These are phyloP conservation scores for Mohoua ochrocephala DNA, from an alignment of 2,113 vertebrate species.

Conservation along the genomic window DNA sequence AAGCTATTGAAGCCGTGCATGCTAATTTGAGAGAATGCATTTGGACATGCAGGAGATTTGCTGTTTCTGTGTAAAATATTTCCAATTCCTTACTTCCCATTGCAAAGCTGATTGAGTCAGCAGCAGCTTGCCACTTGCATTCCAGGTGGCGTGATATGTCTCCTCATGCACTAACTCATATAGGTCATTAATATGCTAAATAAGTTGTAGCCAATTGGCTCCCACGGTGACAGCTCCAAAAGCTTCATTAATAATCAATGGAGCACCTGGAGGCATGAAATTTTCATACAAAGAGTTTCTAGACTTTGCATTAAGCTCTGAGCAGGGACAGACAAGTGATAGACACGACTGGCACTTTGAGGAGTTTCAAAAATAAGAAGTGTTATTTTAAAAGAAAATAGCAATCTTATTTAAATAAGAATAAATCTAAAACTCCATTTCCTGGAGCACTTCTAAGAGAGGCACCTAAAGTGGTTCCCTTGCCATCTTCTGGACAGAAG, in stretches of 20 bases:
- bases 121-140: slow-evolving; percentile 48
- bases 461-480: not conserved
- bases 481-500: not conserved
- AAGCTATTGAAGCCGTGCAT: slow-evolving; percentile 2
- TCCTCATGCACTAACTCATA: slow-evolving; percentile 65
- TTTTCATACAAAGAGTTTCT: slow-evolving; percentile 70
- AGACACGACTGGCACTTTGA: slow-evolving; percentile 49
- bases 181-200: slow-evolving; percentile 78
- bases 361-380: slow-evolving; percentile 35
- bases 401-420: slow-evolving; percentile 33
- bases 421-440: not conserved
- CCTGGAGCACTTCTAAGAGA: not conserved
- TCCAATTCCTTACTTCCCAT: slow-evolving; percentile 34
- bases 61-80: slow-evolving; percentile 26
- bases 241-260: slow-evolving; percentile 78
- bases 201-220: slow-evolving; percentile 70
- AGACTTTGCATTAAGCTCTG: slow-evolving; percentile 56
- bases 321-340: slow-evolving; percentile 47
- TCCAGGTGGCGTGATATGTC: slow-evolving; percentile 68
- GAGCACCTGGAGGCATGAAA: slow-evolving; percentile 75
- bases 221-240: slow-evolving; percentile 68
- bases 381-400: slow-evolving; percentile 44
- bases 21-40: not conserved
- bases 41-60: slow-evolving; percentile 28
- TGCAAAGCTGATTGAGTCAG: slow-evolving; percentile 49